phyloP scores from a whole-genome alignment of 1,140 invertebrate species.

The Triops cancriformis region DNA sequence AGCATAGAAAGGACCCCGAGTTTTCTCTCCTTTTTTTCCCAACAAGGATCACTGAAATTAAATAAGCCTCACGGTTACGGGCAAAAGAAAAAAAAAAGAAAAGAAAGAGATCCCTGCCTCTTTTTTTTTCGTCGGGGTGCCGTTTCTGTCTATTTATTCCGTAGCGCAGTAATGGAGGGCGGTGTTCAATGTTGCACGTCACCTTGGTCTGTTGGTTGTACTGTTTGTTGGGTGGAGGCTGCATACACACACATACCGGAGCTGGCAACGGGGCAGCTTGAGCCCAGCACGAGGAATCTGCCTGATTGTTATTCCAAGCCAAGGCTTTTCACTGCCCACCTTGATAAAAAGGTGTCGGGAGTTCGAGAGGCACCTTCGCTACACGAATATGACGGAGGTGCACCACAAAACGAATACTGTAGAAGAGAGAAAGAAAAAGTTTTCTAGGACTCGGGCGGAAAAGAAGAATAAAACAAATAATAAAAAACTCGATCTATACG shows the following conservation, averaged over 20 bases:
- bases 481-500: background rate
- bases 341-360: background rate
- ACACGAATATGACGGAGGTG: no score
- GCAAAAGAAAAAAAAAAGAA: background rate
- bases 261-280: background rate
- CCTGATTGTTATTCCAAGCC: slow-evolving; percentile 10
- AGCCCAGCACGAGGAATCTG: background rate
- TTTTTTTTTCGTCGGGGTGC: background rate
- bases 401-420: background rate
- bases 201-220: slow-evolving; percentile 5
- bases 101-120: background rate
- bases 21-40: background rate
- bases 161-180: slow-evolving; percentile 12
- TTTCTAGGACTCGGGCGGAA: background rate
- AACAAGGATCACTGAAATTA: background rate
- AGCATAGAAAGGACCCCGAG: background rate
- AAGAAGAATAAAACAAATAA: background rate
- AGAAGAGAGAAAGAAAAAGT: background rate
- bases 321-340: background rate
- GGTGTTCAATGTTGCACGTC: slow-evolving; percentile 12
- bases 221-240: slow-evolving; percentile 12
- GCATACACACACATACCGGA: background rate
- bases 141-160: slow-evolving; percentile 4
- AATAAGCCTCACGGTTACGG: background rate
- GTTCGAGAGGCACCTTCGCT: background rate